Evolutionary conservation across 1,140 invertebrate genomes (phyloP).

Genomic region (Lepidurus packardi): DNA sequence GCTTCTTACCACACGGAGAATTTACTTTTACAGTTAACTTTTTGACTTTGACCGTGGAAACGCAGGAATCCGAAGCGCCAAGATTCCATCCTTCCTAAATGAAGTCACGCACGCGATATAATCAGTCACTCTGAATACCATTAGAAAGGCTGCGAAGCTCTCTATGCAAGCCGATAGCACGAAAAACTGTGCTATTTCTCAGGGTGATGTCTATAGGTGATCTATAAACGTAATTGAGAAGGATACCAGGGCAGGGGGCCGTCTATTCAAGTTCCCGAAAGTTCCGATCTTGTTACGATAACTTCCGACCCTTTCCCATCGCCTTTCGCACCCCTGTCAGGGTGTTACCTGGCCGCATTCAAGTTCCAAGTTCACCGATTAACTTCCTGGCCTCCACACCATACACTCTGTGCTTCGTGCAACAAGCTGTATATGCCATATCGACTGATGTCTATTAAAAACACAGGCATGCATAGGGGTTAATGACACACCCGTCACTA

Average conservation of each 20-base stretch:
- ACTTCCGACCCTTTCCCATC: constrained; percentile 11
- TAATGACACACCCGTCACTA: background rate
- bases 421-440: background rate
- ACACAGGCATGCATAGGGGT: background rate
- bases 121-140: background rate
- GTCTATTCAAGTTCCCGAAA: background rate
- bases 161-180: background rate
- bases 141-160: background rate
- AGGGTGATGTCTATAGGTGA: background rate
- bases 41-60: constrained; percentile 12
- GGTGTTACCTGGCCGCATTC: background rate
- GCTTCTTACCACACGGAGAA: background rate
- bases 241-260: background rate
- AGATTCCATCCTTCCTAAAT: constrained; percentile 10
- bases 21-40: constrained; percentile 1
- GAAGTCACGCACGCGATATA: constrained; percentile 18
- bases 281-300: background rate
- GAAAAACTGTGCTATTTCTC: background rate
- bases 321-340: background rate
- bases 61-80: background rate
- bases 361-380: background rate
- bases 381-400: background rate
- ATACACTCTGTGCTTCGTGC: background rate
- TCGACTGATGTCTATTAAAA: background rate
- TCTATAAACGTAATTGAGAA: background rate